These are phyloP conservation scores for Synanceia verrucosa DNA, from an alignment of 2,797 vertebrate genomes.

Conservation along the genomic window DNA sequence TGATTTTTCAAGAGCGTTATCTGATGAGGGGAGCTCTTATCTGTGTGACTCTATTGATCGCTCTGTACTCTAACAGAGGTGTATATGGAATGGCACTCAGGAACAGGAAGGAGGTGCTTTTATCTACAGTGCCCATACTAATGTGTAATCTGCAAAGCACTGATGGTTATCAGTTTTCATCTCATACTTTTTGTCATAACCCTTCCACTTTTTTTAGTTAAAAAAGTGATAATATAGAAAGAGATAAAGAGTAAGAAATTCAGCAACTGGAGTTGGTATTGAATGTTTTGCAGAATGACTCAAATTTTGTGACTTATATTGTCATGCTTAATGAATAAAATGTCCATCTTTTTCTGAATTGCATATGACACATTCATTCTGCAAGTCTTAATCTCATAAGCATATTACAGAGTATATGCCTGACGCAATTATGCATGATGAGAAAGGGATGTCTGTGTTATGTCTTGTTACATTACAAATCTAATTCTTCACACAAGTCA, in stretches of 20 bases:
- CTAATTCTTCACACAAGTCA: slow-evolving; percentile 75
- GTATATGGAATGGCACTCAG: slow-evolving; percentile 63
- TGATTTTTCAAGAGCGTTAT: slow-evolving; percentile 69
- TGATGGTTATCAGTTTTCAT: slow-evolving; percentile 69
- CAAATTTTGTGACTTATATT: slow-evolving; percentile 49
- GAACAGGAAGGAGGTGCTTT: slow-evolving; percentile 71
- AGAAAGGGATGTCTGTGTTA: slow-evolving; percentile 76
- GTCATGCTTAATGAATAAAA: slow-evolving; percentile 67
- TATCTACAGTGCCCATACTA: slow-evolving; percentile 63
- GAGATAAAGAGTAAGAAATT: not conserved
- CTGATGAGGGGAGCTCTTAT: slow-evolving; percentile 82
- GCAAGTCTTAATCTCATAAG: slow-evolving; percentile 71
- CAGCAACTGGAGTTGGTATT: slow-evolving; percentile 10
- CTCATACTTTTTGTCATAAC: slow-evolving; percentile 44
- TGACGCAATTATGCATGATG: slow-evolving; percentile 74
- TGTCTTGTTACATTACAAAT: slow-evolving; percentile 75
- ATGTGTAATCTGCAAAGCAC: slow-evolving; percentile 59
- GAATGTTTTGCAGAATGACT: slow-evolving; percentile 24
- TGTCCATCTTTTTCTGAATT: slow-evolving; percentile 66
- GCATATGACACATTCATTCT: slow-evolving; percentile 75
- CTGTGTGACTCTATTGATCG: slow-evolving; percentile 79
- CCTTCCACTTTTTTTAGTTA: not conserved
- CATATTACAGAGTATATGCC: slow-evolving; percentile 74
- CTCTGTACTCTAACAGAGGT: slow-evolving; percentile 55
- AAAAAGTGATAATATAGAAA: slow-evolving; percentile 14